Percentiles rank a stretch among this genome's conserved stretches.
Evolutionary conservation across 2,888 invertebrate genomes (phyloP).

Genomic region (Agapostemon virescens): DNA sequence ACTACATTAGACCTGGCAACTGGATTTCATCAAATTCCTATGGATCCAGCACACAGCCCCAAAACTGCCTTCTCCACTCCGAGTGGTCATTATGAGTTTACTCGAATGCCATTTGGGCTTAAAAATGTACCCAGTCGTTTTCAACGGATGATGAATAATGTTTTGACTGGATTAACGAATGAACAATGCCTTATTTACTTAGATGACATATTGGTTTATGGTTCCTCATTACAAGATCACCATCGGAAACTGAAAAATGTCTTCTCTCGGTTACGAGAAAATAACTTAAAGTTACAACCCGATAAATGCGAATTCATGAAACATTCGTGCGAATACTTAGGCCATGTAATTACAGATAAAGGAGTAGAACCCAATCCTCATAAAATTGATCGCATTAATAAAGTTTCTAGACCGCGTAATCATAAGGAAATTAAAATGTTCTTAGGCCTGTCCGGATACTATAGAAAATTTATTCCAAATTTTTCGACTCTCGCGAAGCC

Average conservation of each 20-base stretch:
- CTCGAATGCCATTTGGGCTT: not conserved
- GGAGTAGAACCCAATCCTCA: not conserved
- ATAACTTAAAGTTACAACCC: not conserved
- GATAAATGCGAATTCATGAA: not conserved
- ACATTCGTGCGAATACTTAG: not conserved
- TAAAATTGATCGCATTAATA: not conserved
- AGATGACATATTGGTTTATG: not conserved
- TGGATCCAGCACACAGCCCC: not conserved
- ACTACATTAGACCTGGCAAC: not conserved
- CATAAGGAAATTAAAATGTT: not conserved
- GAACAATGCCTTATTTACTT: not conserved
- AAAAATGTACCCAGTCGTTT: not conserved
- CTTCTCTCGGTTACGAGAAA: not conserved
- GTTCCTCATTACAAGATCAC: not conserved
- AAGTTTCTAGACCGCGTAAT: not conserved
- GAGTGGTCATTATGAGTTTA: not conserved
- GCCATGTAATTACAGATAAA: not conserved
- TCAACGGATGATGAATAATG: not conserved
- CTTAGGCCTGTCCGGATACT: not conserved
- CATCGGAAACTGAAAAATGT: not conserved
- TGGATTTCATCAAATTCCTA: not conserved
- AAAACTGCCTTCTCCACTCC: not conserved
- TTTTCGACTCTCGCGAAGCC: constrained; percentile 38
- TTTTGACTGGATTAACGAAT: not conserved
- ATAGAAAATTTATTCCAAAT: constrained; percentile 35